Evolutionary conservation across 2,797 vertebrate species (phyloP).

Genomic region (Microhierax caerulescens): DNA sequence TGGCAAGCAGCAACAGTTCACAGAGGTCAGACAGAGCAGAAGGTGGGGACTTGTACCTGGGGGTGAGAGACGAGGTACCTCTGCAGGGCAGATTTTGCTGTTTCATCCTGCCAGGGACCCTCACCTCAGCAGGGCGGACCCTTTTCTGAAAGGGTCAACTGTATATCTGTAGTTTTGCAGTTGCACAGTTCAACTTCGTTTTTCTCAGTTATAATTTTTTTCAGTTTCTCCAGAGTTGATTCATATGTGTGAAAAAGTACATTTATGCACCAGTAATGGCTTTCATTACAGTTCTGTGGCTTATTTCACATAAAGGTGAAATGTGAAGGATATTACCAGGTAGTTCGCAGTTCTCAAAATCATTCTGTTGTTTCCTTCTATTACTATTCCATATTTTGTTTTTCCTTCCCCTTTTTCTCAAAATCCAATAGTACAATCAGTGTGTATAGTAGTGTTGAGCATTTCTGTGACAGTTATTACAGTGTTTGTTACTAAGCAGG

Average conservation of each 20-base stretch:
- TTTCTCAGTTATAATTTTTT: neutral
- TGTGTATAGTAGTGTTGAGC: neutral
- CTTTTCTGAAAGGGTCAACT: neutral
- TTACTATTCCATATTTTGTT: neutral
- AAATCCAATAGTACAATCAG: slow-evolving; percentile 27
- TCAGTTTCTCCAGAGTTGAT: neutral
- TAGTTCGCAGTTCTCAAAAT: slow-evolving; percentile 16
- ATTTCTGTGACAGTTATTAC: neutral
- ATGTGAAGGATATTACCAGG: slow-evolving; percentile 2
- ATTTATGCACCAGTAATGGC: neutral
- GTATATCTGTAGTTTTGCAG: neutral
- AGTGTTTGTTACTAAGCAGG: neutral
- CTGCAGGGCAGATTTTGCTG: neutral
- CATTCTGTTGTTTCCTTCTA: neutral
- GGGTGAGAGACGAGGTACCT: neutral
- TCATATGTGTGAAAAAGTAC: neutral
- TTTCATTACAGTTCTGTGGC: slow-evolving; percentile 20
- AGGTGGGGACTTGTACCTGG: neutral
- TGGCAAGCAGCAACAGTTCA: neutral
- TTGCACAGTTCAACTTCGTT: neutral
- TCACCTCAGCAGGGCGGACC: neutral
- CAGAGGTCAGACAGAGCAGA: neutral
- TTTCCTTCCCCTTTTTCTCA: neutral
- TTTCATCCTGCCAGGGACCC: neutral
- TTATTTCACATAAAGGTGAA: slow-evolving; percentile 59